A percentile compares a stretch with the other conserved stretches of the same genome.
phyloP scores from a whole-genome alignment of 1,140 invertebrate genomes.

The Orussus abietinus region DNA sequence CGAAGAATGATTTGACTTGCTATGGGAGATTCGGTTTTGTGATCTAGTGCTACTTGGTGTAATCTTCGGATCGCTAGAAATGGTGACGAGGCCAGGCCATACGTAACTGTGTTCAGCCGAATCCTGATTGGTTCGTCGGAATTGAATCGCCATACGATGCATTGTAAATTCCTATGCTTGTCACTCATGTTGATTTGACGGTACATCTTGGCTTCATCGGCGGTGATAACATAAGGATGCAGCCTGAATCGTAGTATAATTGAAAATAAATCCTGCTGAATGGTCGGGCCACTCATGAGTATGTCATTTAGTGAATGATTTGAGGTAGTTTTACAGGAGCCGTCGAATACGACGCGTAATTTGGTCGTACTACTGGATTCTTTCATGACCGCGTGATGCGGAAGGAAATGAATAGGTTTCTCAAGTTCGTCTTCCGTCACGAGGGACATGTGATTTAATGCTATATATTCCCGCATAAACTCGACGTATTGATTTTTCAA shows the following conservation, averaged over 20 bases:
- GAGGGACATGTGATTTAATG: conserved; percentile 37
- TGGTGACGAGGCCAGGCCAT: conserved; percentile 33
- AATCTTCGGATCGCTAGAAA: conserved; percentile 37
- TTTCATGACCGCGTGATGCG: conserved; percentile 30
- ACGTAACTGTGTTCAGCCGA: conserved; percentile 29
- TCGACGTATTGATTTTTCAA: conserved; percentile 16
- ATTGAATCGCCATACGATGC: conserved; percentile 38
- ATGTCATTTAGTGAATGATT: conserved; percentile 28
- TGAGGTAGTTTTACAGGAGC: background rate
- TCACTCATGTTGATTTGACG: conserved; percentile 10
- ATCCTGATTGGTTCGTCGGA: conserved; percentile 19
- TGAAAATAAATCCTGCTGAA: conserved; percentile 10
- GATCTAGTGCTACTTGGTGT: conserved; percentile 27
- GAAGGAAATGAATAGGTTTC: conserved; percentile 21
- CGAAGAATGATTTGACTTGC: conserved; percentile 25
- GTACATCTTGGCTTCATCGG: conserved; percentile 33
- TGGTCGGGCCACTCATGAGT: conserved; percentile 5
- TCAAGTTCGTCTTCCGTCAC: conserved; percentile 15
- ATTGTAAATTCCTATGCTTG: conserved; percentile 30
- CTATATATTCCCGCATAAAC: conserved; percentile 35
- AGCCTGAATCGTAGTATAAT: conserved; percentile 27
- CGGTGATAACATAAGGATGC: conserved; percentile 23
- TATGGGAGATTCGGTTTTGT: conserved; percentile 20
- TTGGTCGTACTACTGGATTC: conserved; percentile 19
- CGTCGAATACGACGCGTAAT: conserved; percentile 29